A percentile compares a stretch with the other conserved stretches of the same genome.
Evolutionary conservation across 2,888 invertebrate species (phyloP).

Genomic region (Limnephilus lunatus): DNA sequence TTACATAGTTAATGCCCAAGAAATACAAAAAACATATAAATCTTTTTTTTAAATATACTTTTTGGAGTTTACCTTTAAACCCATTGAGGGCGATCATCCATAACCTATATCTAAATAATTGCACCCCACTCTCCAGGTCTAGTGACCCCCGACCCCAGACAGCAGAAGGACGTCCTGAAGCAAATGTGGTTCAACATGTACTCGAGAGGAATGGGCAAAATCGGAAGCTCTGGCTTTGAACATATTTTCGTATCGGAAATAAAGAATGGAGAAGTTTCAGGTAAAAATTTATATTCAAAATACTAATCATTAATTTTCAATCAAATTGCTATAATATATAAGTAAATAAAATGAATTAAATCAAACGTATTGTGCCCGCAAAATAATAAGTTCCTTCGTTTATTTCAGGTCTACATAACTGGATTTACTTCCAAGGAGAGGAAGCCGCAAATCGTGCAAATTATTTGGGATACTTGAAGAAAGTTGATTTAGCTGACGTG

Average conservation of each 20-base stretch:
- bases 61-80: too few species aligned
- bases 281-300: slow-evolving; percentile 67
- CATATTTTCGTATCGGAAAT: slow-evolving; percentile 94
- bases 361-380: background rate
- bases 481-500: slow-evolving; percentile 84
- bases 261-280: slow-evolving; percentile 85
- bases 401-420: slow-evolving; percentile 88
- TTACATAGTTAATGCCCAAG: too few species aligned
- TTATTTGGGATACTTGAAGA: slow-evolving; percentile 88
- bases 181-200: slow-evolving; percentile 90
- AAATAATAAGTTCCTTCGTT: background rate
- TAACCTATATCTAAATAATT: too few species aligned
- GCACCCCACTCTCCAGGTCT: slow-evolving; percentile 73
- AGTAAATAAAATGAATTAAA: background rate
- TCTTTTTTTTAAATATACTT: too few species aligned
- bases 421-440: slow-evolving; percentile 90
- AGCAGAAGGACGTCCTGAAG: slow-evolving; percentile 85
- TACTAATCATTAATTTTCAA: background rate
- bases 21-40: too few species aligned
- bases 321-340: background rate
- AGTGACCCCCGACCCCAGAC: slow-evolving; percentile 81
- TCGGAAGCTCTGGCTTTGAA: slow-evolving; percentile 94
- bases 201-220: slow-evolving; percentile 85
- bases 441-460: slow-evolving; percentile 84
- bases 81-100: too few species aligned